Conservation (phyloP, 2,797 vertebrate genomes). For the Girardinus metallicus region DNA sequence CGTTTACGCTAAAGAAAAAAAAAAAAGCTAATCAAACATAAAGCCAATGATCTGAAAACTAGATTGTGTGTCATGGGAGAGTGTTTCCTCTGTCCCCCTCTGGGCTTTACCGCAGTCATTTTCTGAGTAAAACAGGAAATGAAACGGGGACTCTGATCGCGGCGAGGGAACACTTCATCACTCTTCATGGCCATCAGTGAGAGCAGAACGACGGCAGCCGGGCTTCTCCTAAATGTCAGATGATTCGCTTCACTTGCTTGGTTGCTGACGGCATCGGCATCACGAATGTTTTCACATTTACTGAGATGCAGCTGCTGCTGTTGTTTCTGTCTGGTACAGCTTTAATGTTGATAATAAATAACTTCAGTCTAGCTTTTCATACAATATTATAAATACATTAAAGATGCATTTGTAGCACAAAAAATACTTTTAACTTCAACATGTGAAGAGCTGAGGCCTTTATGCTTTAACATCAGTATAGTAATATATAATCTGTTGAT, state of each 20-base stretch:
- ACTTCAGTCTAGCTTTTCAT: no score
- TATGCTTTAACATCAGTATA: no score
- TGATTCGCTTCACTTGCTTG: conserved; percentile 42
- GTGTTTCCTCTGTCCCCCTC: conserved; percentile 1
- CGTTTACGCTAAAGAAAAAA: no score
- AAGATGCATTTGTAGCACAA: no score
- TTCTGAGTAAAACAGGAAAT: conserved; percentile 68
- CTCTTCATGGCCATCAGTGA: conserved; percentile 24
- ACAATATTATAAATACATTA: no score
- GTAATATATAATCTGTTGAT: no score
- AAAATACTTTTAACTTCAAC: no score
- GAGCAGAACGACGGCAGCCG: conserved; percentile 35
- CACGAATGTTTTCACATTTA: conserved; percentile 1
- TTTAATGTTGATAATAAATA: not conserved
- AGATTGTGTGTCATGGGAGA: not conserved
- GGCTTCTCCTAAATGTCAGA: conserved; percentile 59
- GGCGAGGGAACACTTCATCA: conserved; percentile 24
- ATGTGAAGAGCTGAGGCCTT: no score
- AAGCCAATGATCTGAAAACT: not conserved
- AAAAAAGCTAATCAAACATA: not conserved
- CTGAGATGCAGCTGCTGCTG: not conserved
- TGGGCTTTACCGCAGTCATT: conserved; percentile 24
- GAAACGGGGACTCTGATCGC: conserved; percentile 46
- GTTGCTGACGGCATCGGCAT: conserved; percentile 41
- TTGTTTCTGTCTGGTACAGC: not conserved